Evolutionary conservation across 2,113 vertebrate genomes (phyloP).

Genomic region (Dromaius novaehollandiae): DNA sequence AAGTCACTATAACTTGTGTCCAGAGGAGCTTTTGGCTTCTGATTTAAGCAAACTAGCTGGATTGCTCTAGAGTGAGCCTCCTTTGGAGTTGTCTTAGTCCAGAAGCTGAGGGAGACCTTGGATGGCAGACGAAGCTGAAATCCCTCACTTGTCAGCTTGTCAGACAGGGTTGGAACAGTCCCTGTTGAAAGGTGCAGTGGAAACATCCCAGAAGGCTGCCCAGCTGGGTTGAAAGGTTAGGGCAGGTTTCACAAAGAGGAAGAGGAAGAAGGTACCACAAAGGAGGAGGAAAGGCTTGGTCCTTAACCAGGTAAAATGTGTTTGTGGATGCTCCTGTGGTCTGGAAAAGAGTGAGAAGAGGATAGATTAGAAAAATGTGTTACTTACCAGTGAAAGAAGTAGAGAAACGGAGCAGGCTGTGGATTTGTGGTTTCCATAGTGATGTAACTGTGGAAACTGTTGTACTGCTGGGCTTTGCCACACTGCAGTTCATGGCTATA

Average conservation of each 20-base stretch:
- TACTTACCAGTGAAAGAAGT: neutral
- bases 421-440: slow-evolving; percentile 62
- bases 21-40: neutral
- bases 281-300: neutral
- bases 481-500: neutral
- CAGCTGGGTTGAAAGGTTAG: neutral
- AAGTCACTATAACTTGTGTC: neutral
- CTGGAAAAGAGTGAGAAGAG: neutral
- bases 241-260: neutral
- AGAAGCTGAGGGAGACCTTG: neutral
- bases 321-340: neutral
- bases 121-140: neutral
- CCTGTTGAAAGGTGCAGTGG: neutral
- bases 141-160: neutral
- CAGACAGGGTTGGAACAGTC: neutral
- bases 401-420: neutral
- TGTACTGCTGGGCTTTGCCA: neutral
- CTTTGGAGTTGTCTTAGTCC: neutral
- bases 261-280: too few relatives aligned
- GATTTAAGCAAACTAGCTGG: neutral
- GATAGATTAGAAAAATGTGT: neutral
- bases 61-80: neutral
- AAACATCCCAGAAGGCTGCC: neutral
- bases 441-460: slow-evolving; percentile 28
- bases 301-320: neutral